Evolutionary conservation across 2,113 vertebrate species (phyloP).

Genomic region (Pterophyllum scalare): DNA sequence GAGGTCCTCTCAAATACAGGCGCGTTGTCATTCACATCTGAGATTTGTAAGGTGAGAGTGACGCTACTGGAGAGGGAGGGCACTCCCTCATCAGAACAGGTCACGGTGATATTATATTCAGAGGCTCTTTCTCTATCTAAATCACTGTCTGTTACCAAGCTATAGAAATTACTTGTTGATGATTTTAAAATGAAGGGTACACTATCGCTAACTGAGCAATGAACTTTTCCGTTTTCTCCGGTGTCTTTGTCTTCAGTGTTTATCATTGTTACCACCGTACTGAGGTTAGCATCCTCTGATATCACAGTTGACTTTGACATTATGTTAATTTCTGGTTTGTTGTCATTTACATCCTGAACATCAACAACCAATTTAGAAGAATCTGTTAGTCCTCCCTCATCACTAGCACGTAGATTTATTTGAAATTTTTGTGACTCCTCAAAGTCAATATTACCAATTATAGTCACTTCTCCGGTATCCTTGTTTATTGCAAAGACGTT

Average conservation of each 20-base stretch:
- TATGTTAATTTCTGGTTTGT: constrained; percentile 66
- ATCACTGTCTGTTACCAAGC: too few species aligned
- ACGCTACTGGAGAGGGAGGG: too few species aligned
- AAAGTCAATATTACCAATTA: constrained; percentile 71
- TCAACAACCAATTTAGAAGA: constrained; percentile 79
- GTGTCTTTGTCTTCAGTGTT: constrained; percentile 50
- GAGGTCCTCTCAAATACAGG: too few species aligned
- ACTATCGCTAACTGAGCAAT: constrained; percentile 67
- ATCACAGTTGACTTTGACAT: constrained; percentile 62
- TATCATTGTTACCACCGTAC: constrained; percentile 83
- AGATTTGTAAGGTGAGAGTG: too few species aligned
- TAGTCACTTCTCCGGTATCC: constrained; percentile 64
- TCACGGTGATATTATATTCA: too few species aligned
- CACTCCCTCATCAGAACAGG: too few species aligned
- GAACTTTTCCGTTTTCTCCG: constrained; percentile 42
- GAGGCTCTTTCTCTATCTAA: too few species aligned
- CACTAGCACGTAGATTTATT: constrained; percentile 33
- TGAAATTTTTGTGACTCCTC: too few species aligned
- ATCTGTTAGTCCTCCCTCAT: constrained; percentile 66
- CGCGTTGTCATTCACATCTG: too few species aligned
- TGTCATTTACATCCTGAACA: constrained; percentile 75
- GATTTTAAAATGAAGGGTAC: constrained; percentile 73
- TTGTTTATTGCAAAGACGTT: constrained; percentile 60
- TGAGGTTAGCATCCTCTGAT: constrained; percentile 74
- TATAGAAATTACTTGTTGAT: too few species aligned